phyloP scores from a whole-genome alignment of 2,797 vertebrate genomes.

The Cossypha dichroa region DNA sequence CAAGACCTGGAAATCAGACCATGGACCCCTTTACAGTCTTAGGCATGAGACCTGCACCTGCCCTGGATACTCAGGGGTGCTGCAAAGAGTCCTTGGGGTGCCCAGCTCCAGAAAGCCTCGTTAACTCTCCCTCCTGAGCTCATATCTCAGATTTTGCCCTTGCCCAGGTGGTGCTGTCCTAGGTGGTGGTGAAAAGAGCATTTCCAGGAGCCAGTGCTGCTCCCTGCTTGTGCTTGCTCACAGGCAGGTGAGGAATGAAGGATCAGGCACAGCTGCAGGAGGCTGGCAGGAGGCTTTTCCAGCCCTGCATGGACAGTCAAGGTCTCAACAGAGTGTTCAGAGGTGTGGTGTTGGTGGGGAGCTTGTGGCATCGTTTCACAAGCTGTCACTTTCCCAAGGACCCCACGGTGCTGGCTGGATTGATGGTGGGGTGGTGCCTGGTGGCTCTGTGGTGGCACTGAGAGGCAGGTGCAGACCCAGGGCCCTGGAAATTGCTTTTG shows the following conservation, averaged over 20 bases:
- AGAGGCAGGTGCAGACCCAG: neutral
- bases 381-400: neutral
- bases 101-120: neutral
- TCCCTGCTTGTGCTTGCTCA: neutral
- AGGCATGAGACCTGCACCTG: neutral
- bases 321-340: neutral
- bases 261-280: neutral
- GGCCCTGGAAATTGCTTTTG: neutral
- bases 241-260: neutral
- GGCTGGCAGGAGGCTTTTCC: neutral
- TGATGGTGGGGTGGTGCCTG: fast-evolving
- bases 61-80: too few relatives aligned
- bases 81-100: neutral
- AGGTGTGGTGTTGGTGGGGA: neutral
- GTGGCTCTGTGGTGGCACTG: neutral
- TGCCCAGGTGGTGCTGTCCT: neutral
- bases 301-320: fast-evolving
- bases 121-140: neutral
- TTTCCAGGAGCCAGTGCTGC: neutral
- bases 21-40: neutral
- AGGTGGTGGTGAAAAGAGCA: neutral
- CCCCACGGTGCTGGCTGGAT: neutral
- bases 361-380: neutral
- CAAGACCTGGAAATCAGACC: neutral
- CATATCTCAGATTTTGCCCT: fast-evolving